Percentiles rank a stretch among this genome's conserved stretches.
These are phyloP conservation scores for Lepidothrix coronata DNA, from an alignment of 2,113 vertebrate species.

Conservation along the genomic window DNA sequence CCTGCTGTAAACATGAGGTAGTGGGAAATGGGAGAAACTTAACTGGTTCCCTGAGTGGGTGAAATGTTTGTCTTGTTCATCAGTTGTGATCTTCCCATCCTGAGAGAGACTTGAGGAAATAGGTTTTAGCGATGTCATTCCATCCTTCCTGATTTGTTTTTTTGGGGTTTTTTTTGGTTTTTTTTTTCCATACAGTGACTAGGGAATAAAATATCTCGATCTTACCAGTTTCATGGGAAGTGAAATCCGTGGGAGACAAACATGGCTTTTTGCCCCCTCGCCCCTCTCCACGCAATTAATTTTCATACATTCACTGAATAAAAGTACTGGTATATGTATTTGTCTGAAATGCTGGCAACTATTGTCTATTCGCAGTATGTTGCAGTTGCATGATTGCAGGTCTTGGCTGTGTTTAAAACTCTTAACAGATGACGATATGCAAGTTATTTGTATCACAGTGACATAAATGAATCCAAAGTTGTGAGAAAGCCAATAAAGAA, in stretches of 20 bases:
- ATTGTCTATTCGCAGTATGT: not conserved
- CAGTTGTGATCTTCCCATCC: not conserved
- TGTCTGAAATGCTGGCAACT: not conserved
- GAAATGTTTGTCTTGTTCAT: not conserved
- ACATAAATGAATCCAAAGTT: not conserved
- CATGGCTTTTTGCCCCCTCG: not conserved
- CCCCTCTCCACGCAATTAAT: not conserved
- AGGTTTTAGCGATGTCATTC: not conserved
- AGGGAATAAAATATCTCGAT: not conserved
- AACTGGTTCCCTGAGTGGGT: not conserved
- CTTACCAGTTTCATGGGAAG: not conserved
- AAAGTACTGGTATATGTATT: not conserved
- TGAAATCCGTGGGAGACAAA: not conserved
- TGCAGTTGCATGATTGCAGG: not conserved
- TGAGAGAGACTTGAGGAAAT: not conserved
- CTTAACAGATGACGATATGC: fast-evolving
- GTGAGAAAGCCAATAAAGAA: not conserved
- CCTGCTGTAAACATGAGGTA: not conserved
- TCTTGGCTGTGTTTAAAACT: not conserved
- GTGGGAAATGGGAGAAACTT: not conserved
- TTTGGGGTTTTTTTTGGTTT: not conserved
- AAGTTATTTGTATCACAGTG: not conserved
- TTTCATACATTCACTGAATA: not conserved
- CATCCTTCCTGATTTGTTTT: fast-evolving
- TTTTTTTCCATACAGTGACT: not conserved